These are phyloP conservation scores for Lasiurus borealis DNA, from an alignment of 2,113 vertebrate genomes.

Conservation along the genomic window DNA sequence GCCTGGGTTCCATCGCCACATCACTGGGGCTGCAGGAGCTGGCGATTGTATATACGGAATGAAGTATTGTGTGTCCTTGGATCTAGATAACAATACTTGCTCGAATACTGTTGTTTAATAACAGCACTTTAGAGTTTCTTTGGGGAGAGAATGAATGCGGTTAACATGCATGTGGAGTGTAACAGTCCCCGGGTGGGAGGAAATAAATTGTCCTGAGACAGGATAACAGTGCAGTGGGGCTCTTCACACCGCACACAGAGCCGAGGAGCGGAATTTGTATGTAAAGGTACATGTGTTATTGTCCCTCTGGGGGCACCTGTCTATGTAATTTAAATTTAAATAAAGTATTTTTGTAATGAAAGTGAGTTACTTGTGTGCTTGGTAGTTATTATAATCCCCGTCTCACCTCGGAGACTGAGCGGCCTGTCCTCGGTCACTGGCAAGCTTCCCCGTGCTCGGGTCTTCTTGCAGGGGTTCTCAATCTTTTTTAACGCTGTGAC, in stretches of 20 bases:
- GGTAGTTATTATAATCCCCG: background rate
- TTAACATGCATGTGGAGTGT: background rate
- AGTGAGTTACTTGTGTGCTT: background rate
- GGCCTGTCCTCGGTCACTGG: background rate
- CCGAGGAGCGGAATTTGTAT: slow-evolving; percentile 32
- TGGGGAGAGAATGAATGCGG: background rate
- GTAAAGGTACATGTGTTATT: background rate
- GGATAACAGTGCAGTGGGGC: background rate
- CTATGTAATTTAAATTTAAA: slow-evolving; percentile 57
- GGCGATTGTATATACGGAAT: background rate
- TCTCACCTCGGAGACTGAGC: background rate
- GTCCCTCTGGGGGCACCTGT: background rate
- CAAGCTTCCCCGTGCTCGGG: background rate
- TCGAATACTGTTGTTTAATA: background rate
- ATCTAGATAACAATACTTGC: background rate
- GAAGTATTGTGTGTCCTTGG: background rate
- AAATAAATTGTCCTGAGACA: background rate
- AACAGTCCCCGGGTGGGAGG: background rate
- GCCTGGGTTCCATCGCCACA: background rate
- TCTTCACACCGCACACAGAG: background rate
- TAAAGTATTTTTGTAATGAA: slow-evolving; percentile 73
- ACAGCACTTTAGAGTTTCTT: background rate
- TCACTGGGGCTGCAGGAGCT: background rate
- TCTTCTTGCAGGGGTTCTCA: background rate
- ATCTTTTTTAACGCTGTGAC: too few relatives aligned